Evolutionary conservation across 2,797 vertebrate genomes (phyloP).

Genomic region (Artibeus lituratus): DNA sequence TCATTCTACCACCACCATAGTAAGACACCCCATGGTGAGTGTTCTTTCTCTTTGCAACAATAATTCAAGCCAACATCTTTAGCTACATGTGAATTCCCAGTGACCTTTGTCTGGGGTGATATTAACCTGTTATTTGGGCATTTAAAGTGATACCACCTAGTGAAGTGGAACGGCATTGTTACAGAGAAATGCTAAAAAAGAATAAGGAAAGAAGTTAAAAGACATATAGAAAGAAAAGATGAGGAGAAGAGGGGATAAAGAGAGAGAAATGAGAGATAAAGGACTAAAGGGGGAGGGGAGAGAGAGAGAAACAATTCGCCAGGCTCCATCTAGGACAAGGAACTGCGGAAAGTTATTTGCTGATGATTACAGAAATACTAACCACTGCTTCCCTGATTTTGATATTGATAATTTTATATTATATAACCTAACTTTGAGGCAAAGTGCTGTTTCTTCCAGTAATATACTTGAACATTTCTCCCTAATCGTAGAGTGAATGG

Average conservation of each 20-base stretch:
- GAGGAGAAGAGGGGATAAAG: rapidly evolving
- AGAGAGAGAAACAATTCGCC: background rate
- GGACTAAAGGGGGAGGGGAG: rapidly evolving
- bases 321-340: background rate
- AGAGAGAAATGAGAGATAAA: background rate
- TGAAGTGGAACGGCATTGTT: background rate
- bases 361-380: background rate
- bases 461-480: background rate
- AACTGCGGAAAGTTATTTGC: background rate
- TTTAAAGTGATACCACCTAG: background rate
- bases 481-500: background rate
- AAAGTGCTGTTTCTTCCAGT: background rate
- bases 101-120: background rate
- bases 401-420: background rate
- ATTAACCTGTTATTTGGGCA: background rate
- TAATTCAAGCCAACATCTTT: background rate
- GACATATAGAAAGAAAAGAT: background rate
- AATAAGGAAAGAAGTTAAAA: background rate
- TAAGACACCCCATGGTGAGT: rapidly evolving
- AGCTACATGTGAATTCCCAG: background rate
- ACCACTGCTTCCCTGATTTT: background rate
- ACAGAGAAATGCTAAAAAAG: background rate
- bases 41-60: background rate
- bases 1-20: background rate
- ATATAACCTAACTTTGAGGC: background rate